A percentile compares a stretch with the other conserved stretches of the same genome.
phyloP scores from a whole-genome alignment of 2,888 invertebrate species.

The Calameuta idolon region DNA sequence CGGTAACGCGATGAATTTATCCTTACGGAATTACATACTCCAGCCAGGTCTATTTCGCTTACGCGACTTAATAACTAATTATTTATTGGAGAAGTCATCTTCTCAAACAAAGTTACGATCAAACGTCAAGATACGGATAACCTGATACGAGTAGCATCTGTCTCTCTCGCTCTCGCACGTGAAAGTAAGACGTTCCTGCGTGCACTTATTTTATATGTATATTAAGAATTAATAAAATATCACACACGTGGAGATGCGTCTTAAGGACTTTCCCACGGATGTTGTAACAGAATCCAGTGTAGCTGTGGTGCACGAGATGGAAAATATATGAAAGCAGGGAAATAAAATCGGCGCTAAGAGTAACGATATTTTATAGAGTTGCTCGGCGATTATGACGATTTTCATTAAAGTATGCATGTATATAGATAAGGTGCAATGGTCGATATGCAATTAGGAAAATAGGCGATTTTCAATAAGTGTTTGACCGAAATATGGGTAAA shows the following conservation, averaged over 20 bases:
- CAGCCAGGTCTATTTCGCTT: background rate
- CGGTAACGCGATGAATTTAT: background rate
- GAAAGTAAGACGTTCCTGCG: background rate
- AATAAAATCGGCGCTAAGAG: background rate
- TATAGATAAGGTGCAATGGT: background rate
- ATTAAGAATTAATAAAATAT: background rate
- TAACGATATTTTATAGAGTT: background rate
- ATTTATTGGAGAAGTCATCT: background rate
- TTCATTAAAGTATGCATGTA: background rate
- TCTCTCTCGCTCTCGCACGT: background rate
- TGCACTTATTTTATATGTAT: background rate
- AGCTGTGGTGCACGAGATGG: background rate
- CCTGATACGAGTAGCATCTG: background rate
- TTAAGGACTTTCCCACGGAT: background rate
- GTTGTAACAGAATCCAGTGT: background rate
- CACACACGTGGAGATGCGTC: background rate
- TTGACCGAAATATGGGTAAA: background rate
- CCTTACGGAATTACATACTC: background rate
- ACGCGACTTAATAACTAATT: background rate
- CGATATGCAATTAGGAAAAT: background rate
- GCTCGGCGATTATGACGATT: background rate
- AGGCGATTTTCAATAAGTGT: background rate
- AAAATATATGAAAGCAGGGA: background rate
- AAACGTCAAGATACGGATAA: background rate
- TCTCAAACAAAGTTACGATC: background rate